Conservation (phyloP, 2,113 vertebrate species). For the zebrafish (Danio rerio) region DNA sequence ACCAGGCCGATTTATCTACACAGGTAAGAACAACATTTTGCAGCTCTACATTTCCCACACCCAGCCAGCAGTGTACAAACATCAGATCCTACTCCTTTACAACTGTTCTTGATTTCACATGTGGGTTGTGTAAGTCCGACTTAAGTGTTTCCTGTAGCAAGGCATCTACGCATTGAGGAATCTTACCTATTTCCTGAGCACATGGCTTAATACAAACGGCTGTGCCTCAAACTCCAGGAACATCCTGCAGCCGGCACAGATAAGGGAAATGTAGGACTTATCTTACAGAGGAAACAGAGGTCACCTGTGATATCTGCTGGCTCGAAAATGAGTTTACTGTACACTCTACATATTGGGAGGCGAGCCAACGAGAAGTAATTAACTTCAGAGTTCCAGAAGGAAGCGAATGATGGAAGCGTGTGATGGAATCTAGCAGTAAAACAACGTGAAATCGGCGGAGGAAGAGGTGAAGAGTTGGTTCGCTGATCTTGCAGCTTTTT, state of each 20-base stretch:
- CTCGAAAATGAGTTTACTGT: not conserved
- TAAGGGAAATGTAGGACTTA: slow-evolving; percentile 47
- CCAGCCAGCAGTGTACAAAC: not conserved
- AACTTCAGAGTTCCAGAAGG: not conserved
- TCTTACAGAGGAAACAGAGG: slow-evolving; percentile 35
- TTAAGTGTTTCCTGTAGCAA: not conserved
- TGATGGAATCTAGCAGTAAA: slow-evolving; percentile 24
- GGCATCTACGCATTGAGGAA: slow-evolving; percentile 19
- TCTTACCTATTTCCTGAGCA: slow-evolving; percentile 47
- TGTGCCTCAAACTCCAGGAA: not conserved
- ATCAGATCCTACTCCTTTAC: not conserved
- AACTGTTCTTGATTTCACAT: slow-evolving; percentile 8
- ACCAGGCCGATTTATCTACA: slow-evolving; percentile 99
- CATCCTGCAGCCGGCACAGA: slow-evolving; percentile 41
- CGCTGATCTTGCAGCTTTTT: slow-evolving; percentile 39
- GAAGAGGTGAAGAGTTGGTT: slow-evolving; percentile 28
- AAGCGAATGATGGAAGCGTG: not conserved
- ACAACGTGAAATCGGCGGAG: not conserved
- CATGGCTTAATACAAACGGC: slow-evolving; percentile 19
- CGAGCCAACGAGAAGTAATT: slow-evolving; percentile 18
- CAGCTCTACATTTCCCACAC: slow-evolving; percentile 31
- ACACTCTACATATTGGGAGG: slow-evolving; percentile 5
- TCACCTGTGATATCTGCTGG: slow-evolving; percentile 11
- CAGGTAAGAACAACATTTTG: slow-evolving; percentile 79
- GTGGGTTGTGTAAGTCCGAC: not conserved